Evolutionary conservation across 2,888 invertebrate species (phyloP), one percentile per base, ranked within the genome.

Genomic region (Caenorhabditis virilis): DNA sequence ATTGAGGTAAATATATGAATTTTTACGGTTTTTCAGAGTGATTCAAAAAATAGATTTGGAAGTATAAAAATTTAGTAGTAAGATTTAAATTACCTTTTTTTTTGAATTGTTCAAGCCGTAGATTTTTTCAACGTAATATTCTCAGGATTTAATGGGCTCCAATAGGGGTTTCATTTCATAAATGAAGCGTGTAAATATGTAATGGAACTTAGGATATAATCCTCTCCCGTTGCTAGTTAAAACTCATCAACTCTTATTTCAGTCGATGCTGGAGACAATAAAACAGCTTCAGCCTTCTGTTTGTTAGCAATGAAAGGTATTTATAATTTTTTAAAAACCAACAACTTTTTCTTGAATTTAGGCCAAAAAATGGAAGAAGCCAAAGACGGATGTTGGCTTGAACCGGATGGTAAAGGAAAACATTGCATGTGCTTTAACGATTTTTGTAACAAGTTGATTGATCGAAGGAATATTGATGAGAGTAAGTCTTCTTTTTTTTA

Each of bases 361-460:
- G 71, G 58, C 22, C 55, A 54, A 18, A 61, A 69, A 39, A 56
- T 60, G 45, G 64, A 57, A 15, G 64, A 72, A n/a, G 52, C 60
- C 3, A 68, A 73, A 45, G 55, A 63, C 25, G 79, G 78, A 18
- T 79, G 79, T 52, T 79, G 79, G 79, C 42, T 75, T 45, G 79
- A 79, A 56, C 62, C 73, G n/a, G 76, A 75, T 48, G 74, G 76
- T 27, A 69, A 67, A 45, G 76, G 78, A 22, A 75, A 73, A 47
- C 77, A 79, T 54, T 79, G 79, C 43, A 68, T 79, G 64, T 79
- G 79, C 56, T 65, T 69, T 46, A 54, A 59, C 30, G 74, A 79
- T 49, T 79, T 72, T 67, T 79, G 79, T 60, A 79, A 79, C 42
- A 62, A 69, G 42, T 67, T 77, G n/a, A 65, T 64, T 16, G 76